Evolutionary conservation across 2,113 vertebrate genomes (phyloP).

Genomic region (Neodontobutis hainanensis): DNA sequence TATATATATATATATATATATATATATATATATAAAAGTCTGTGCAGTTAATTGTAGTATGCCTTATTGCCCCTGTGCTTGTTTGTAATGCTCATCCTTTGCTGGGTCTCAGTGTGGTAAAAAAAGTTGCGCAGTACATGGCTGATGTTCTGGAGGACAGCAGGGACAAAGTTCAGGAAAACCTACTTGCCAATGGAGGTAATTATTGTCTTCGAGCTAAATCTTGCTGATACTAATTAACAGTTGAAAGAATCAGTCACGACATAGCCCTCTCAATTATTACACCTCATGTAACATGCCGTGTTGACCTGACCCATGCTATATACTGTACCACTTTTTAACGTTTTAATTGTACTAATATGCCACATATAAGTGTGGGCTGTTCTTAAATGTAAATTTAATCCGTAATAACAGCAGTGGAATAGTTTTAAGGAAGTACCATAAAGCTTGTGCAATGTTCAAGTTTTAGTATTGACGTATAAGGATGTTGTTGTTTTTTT

Average conservation of each 20-base stretch:
- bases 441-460: no score
- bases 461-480: not conserved
- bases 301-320: no score
- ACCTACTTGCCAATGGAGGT: conserved; percentile 97
- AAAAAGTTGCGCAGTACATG: conserved; percentile 99
- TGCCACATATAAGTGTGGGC: no score
- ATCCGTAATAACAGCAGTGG: no score
- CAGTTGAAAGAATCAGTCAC: not conserved
- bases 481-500: conserved; percentile 1
- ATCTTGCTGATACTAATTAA: not conserved
- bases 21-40: no score
- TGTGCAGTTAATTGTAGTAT: not conserved
- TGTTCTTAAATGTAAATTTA: no score
- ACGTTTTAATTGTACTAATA: no score
- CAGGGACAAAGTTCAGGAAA: conserved; percentile 98
- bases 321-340: no score
- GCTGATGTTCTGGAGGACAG: conserved; percentile 97
- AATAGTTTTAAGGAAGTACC: no score
- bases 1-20: no score
- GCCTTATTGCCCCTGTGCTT: not conserved
- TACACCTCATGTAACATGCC: no score
- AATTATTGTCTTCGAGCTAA: conserved; percentile 34
- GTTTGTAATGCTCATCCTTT: not conserved
- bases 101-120: conserved; percentile 86
- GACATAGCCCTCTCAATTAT: not conserved